Evolutionary conservation across 2,797 vertebrate genomes (phyloP).

Genomic region (Columba guinea): DNA sequence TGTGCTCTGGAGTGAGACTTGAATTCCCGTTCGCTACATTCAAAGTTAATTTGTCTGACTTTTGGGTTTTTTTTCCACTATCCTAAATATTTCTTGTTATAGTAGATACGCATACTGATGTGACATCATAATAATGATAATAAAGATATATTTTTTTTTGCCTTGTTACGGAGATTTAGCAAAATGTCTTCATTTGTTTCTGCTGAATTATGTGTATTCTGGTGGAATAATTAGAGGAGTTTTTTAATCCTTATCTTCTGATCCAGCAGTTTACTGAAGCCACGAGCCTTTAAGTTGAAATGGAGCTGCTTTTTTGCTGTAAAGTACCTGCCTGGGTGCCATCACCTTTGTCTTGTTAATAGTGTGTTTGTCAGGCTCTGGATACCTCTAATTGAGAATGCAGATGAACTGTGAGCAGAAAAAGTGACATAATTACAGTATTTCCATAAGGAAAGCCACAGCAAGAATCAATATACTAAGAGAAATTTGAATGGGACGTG

Average conservation of each 20-base stretch:
- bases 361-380: background rate
- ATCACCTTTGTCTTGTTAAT: background rate
- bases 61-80: background rate
- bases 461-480: background rate
- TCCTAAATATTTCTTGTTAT: background rate
- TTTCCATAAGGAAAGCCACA: background rate
- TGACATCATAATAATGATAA: background rate
- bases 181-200: background rate
- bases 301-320: background rate
- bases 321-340: background rate
- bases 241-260: background rate
- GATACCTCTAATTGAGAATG: background rate
- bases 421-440: background rate
- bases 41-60: background rate
- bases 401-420: background rate
- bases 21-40: background rate
- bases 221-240: background rate
- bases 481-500: background rate
- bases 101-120: no score
- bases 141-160: background rate
- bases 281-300: background rate
- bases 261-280: background rate
- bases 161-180: background rate
- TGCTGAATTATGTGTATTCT: background rate
- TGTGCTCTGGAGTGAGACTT: background rate